Conservation (phyloP, 1,140 invertebrate species). For the Mycetomoellerius zeteki region DNA sequence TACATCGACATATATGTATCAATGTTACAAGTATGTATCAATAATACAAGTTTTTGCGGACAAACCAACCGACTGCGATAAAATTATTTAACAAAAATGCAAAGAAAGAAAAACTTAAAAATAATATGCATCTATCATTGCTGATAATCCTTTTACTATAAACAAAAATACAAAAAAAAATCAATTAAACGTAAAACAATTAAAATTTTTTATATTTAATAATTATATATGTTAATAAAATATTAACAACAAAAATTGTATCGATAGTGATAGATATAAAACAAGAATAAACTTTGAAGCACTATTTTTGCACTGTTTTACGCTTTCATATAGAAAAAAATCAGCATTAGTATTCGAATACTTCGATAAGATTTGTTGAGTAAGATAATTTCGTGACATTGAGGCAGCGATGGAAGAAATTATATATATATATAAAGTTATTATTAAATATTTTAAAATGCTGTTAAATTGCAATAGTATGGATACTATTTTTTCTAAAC, state of each 20-base stretch:
- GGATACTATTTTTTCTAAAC: no score
- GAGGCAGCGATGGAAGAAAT: conserved; percentile 27
- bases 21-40: conserved; percentile 28
- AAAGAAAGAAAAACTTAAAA: not conserved
- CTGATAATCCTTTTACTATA: conserved; percentile 27
- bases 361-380: conserved; percentile 52
- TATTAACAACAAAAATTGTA: conserved; percentile 38
- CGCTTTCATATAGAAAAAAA: conserved; percentile 24
- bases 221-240: conserved; percentile 40
- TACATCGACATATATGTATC: conserved; percentile 14
- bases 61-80: not conserved
- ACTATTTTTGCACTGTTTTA: not conserved
- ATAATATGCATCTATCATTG: not conserved
- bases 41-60: conserved; percentile 16
- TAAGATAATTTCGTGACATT: not conserved
- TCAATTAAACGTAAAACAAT: not conserved
- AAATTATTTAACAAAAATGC: not conserved
- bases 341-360: conserved; percentile 50
- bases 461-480: not conserved
- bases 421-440: not conserved
- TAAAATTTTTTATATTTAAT: conserved; percentile 1
- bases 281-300: not conserved
- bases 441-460: not conserved
- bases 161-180: conserved; percentile 23
- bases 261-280: not conserved